These are phyloP conservation scores for Arenicola marina DNA, from an alignment of 2,888 invertebrate genomes.

Conservation along the genomic window DNA sequence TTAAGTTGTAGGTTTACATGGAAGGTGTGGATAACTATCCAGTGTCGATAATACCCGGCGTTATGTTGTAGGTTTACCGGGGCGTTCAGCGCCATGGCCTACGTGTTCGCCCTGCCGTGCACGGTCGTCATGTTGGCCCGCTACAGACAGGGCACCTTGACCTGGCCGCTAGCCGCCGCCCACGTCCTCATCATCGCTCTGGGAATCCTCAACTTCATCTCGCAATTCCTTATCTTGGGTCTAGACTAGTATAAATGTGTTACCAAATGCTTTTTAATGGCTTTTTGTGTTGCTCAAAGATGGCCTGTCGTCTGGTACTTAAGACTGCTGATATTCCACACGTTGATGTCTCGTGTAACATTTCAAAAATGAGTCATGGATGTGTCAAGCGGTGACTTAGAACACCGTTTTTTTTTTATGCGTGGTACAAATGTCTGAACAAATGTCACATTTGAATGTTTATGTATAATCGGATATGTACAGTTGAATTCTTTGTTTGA, in stretches of 20 bases:
- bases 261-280: not conserved
- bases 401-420: too few relatives aligned
- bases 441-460: too few relatives aligned
- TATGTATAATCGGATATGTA: too few relatives aligned
- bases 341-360: too few relatives aligned
- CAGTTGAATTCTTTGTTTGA: too few relatives aligned
- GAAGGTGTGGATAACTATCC: too few relatives aligned
- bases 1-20: too few relatives aligned
- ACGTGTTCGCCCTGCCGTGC: slow-evolving; percentile 83
- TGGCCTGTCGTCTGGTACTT: too few relatives aligned
- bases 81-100: slow-evolving; percentile 83
- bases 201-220: slow-evolving; percentile 76
- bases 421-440: too few relatives aligned
- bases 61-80: slow-evolving; percentile 76
- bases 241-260: not conserved
- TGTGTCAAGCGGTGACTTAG: too few relatives aligned
- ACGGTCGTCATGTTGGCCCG: slow-evolving; percentile 76
- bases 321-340: too few relatives aligned
- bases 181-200: slow-evolving; percentile 73
- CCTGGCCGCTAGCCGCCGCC: slow-evolving; percentile 65
- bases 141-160: slow-evolving; percentile 68
- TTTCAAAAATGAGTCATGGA: too few relatives aligned
- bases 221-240: slow-evolving; percentile 74
- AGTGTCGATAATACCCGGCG: not conserved
- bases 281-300: not conserved